Evolutionary conservation across 1,140 invertebrate genomes (phyloP), one percentile per base, ranked within the genome.

Genomic region (Rhagoletis zephyria): DNA sequence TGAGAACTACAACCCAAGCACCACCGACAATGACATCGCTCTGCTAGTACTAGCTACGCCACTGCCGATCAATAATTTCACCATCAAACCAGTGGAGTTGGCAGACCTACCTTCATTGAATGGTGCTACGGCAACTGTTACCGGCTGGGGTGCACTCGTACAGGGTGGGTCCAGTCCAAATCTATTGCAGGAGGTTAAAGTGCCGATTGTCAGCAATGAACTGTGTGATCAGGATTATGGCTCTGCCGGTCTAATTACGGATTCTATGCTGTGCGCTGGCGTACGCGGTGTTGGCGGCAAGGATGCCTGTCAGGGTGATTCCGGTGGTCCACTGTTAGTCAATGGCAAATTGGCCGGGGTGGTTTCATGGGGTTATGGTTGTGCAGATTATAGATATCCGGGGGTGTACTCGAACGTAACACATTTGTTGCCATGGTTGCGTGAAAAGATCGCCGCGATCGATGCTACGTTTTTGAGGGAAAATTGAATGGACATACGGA

Each of bases 321-420:
- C 93, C 1, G 93, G 93, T 56, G 93, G 93, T 9, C 93, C 93
- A 1, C 65, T 94, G 64, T 89, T 91, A 60, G 88, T 90, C 0
- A 63, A 90, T 45, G 90, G 91, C 61, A 88, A 93, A 85, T 89
- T 95, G 4, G 91, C 93, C 12, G 96, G 96, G 16, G 91, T 96
- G 2, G 95, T 95, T 0, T 96, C 95, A 3, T 96, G 95, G 95
- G 96, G 96, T 10, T 94, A 94, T 51, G 94, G 94, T 0, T 96
- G 96, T 88, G 96, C 94, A 2, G 91, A 94, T 19, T 91, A 93
- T 5, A 93, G 93, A 0, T 94, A 95, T 88, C 96, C 96, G 0
- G 96, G 96, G 0, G 95, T 96, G 14, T 96, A 96, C 90, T 95
- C 95, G 0, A 94, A 95, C 81, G 94, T 96, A 9, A 93, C 94